A percentile compares a stretch with the other conserved stretches of the same genome.
These are phyloP conservation scores for Menidia beryllina DNA, from an alignment of 2,113 vertebrate genomes.

Conservation along the genomic window DNA sequence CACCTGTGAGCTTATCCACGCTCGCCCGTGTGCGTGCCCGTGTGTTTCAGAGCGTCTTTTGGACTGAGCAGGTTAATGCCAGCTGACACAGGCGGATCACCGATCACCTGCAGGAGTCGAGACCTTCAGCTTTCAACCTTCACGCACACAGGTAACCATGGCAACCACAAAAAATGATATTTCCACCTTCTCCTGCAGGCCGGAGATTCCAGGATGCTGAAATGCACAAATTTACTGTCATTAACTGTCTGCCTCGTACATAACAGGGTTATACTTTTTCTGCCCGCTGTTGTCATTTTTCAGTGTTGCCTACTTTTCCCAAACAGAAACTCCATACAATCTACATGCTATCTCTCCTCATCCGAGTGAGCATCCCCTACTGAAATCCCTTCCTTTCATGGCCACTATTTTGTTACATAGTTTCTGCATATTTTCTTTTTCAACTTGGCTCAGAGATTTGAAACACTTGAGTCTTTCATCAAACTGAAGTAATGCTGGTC, in stretches of 20 bases:
- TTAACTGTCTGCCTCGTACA: constrained; percentile 72
- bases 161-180: constrained; percentile 78
- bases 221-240: constrained; percentile 81
- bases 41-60: constrained; percentile 64
- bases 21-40: constrained; percentile 32
- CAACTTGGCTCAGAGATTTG: constrained; percentile 6
- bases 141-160: constrained; percentile 81
- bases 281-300: constrained; percentile 65
- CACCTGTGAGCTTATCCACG: constrained; percentile 47
- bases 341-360: constrained; percentile 24
- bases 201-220: constrained; percentile 74
- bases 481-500: constrained; percentile 5
- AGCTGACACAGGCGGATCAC: constrained; percentile 76
- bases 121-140: constrained; percentile 73
- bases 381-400: constrained; percentile 18
- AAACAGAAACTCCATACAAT: constrained; percentile 46
- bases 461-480: constrained; percentile 25
- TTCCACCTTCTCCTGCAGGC: constrained; percentile 65
- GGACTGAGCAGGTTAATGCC: constrained; percentile 79
- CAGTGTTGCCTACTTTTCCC: constrained; percentile 48
- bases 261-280: constrained; percentile 71
- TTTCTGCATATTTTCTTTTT: constrained; percentile 18
- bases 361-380: constrained; percentile 3
- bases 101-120: constrained; percentile 80
- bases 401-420: constrained; percentile 3